Conservation (phyloP, 1,140 invertebrate species). For the Philotrypesis tridentata region DNA sequence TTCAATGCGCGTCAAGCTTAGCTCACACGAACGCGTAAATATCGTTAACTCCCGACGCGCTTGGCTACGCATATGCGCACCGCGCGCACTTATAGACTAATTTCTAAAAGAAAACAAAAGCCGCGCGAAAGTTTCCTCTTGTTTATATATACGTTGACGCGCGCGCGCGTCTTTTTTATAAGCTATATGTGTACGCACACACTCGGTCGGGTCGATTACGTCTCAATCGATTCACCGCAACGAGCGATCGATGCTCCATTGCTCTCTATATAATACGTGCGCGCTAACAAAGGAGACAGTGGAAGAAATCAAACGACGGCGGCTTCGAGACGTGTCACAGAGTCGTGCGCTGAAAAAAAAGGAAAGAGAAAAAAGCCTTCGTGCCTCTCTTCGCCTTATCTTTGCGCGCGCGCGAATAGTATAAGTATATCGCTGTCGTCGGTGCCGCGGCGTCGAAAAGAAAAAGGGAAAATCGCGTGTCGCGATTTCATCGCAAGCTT, state of each 20-base stretch:
- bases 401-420: too few species aligned
- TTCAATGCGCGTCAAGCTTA: constrained; percentile 14
- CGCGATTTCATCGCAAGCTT: constrained; percentile 25
- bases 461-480: constrained; percentile 33
- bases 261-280: too few species aligned
- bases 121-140: neutral
- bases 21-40: neutral
- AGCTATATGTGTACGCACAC: too few species aligned
- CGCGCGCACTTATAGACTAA: neutral
- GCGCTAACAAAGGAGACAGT: neutral
- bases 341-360: too few species aligned
- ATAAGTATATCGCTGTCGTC: constrained; percentile 4
- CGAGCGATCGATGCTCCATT: neutral
- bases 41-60: neutral
- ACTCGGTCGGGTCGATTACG: neutral
- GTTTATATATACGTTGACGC: neutral
- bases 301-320: too few species aligned
- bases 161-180: too few species aligned
- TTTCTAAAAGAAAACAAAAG: neutral
- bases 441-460: neutral
- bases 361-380: too few species aligned
- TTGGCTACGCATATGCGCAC: neutral
- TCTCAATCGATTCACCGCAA: neutral
- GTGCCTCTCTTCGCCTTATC: neutral
- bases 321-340: too few species aligned